Conservation (phyloP, 2,888 invertebrate genomes). For the Synergus itoensis region DNA sequence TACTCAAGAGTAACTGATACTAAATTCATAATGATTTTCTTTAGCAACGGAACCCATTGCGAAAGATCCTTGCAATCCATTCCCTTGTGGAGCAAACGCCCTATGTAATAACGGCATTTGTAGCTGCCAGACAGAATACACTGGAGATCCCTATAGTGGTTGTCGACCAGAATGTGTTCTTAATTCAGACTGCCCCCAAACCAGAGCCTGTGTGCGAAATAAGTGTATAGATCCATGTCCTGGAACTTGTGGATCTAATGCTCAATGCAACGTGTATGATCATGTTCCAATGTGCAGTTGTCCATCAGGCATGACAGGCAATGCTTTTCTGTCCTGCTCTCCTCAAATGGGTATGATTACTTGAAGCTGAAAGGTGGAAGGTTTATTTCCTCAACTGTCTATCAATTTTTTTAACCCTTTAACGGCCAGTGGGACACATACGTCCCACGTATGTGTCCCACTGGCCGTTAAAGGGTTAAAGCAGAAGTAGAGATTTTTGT, state of each 20-base stretch:
- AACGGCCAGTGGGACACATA: no score
- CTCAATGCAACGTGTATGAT: constrained; percentile 86
- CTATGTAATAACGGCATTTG: constrained; percentile 79
- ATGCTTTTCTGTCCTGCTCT: constrained; percentile 83
- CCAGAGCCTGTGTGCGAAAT: constrained; percentile 89
- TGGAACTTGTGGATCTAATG: constrained; percentile 85
- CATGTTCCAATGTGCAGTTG: constrained; percentile 89
- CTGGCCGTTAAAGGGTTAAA: no score
- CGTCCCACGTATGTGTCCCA: no score
- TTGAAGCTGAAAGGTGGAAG: neutral
- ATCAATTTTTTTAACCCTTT: no score
- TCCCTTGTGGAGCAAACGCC: constrained; percentile 85
- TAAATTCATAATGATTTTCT: constrained; percentile 4
- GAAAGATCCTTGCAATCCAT: constrained; percentile 68
- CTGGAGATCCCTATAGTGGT: constrained; percentile 83
- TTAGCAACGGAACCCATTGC: constrained; percentile 32
- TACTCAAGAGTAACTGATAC: neutral
- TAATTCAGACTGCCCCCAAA: constrained; percentile 84
- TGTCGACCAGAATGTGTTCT: constrained; percentile 90
- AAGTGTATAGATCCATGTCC: constrained; percentile 84
- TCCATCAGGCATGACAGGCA: constrained; percentile 83
- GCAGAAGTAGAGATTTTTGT: no score
- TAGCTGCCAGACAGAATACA: constrained; percentile 77
- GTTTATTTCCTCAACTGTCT: neutral
- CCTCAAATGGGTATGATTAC: constrained; percentile 74